phyloP scores from a whole-genome alignment of 2,888 invertebrate species.

The Resseliella maxima region DNA sequence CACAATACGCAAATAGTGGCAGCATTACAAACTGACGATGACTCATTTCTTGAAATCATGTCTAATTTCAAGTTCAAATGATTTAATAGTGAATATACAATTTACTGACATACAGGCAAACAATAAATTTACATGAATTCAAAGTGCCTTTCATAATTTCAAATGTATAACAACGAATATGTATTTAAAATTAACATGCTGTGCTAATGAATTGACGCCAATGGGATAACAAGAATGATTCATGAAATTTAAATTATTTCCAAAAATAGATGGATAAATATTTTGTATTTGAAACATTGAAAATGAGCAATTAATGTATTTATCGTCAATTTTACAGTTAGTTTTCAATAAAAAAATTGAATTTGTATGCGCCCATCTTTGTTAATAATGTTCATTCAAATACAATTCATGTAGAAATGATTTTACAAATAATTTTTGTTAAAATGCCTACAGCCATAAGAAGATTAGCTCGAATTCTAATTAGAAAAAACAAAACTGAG shows the following conservation, averaged over 20 bases:
- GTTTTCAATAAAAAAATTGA: too few species aligned
- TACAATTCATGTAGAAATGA: too few species aligned
- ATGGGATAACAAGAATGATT: background rate
- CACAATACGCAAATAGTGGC: background rate
- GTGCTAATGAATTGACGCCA: background rate
- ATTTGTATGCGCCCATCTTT: too few species aligned
- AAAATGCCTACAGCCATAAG: too few species aligned
- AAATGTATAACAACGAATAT: background rate
- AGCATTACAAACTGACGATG: background rate
- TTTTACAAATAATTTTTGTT: too few species aligned
- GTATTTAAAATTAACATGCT: background rate
- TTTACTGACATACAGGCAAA: background rate
- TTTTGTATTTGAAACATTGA: background rate
- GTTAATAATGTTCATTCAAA: too few species aligned
- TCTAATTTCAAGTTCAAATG: background rate
- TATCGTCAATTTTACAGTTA: too few species aligned
- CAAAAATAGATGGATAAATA: background rate
- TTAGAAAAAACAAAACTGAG: too few species aligned
- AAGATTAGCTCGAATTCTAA: too few species aligned
- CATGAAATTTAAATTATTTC: constrained; percentile 22
- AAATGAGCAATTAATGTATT: too few species aligned
- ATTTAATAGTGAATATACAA: background rate
- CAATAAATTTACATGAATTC: background rate
- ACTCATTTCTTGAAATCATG: background rate
- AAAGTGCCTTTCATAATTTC: background rate